phyloP scores from a whole-genome alignment of 2,113 vertebrate genomes.

The Myiozetetes cayanensis region DNA sequence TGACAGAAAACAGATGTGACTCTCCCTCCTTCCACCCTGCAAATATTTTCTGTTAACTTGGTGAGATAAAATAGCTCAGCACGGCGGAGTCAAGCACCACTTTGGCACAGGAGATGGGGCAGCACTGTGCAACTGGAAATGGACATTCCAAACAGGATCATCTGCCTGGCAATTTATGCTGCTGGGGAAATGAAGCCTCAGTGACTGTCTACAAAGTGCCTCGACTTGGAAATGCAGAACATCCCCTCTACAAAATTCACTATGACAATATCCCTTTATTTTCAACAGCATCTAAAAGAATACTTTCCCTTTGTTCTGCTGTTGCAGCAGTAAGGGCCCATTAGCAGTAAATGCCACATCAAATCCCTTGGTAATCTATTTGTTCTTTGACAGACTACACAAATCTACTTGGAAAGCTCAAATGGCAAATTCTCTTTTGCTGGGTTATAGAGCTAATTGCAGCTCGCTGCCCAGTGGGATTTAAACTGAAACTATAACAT shows the following conservation, averaged over 20 bases:
- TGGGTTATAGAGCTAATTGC: conserved; percentile 13
- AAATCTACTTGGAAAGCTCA: conserved; percentile 37
- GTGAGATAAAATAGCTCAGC: neutral
- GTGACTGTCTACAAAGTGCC: neutral
- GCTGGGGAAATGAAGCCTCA: neutral
- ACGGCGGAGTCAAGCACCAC: neutral
- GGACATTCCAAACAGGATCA: neutral
- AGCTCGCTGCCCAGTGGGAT: neutral
- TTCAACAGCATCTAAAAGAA: neutral
- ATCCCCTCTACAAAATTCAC: neutral
- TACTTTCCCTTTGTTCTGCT: neutral
- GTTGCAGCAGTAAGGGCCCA: neutral
- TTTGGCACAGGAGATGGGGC: neutral
- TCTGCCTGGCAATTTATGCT: neutral
- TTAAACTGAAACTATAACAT: conserved; percentile 12
- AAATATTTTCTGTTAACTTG: neutral
- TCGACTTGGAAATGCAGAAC: neutral
- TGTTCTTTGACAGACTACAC: conserved; percentile 10
- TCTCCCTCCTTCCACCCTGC: neutral
- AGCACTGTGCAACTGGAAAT: neutral
- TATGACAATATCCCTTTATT: neutral
- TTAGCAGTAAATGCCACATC: conserved; percentile 4
- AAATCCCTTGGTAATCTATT: conserved; percentile 22
- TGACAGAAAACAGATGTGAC: neutral
- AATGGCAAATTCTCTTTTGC: neutral